These are phyloP conservation scores for Yponomeuta evonymella DNA, from an alignment of 2,888 invertebrate genomes.

Conservation along the genomic window DNA sequence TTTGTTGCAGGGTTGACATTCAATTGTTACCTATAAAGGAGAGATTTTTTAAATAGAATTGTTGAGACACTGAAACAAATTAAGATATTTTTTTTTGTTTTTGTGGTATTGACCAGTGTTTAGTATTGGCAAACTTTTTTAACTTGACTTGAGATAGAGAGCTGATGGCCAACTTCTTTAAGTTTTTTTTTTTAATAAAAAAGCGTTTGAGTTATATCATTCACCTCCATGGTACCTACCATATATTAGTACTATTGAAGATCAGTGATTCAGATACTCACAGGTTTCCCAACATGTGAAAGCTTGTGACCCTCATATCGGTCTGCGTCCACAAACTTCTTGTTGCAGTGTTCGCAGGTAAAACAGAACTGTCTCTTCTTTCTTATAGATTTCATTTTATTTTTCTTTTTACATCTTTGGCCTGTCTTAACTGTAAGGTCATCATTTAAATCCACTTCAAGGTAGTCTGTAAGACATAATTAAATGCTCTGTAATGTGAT, in stretches of 20 bases:
- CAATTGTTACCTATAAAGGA: constrained; percentile 30
- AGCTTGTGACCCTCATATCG: constrained; percentile 56
- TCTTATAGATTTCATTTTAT: constrained; percentile 12
- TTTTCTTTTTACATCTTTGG: not conserved
- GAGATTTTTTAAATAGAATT: not conserved
- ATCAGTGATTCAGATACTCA: constrained; percentile 31
- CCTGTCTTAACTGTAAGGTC: not conserved
- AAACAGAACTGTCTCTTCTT: constrained; percentile 38
- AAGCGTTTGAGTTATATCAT: too few species aligned
- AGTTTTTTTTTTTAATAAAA: too few species aligned
- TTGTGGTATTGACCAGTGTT: too few species aligned
- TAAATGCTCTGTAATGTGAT: not conserved
- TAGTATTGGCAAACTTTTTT: too few species aligned
- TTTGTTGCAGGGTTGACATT: constrained; percentile 53
- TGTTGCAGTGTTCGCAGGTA: constrained; percentile 52
- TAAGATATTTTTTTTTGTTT: too few species aligned
- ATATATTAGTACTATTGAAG: not conserved
- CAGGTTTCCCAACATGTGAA: constrained; percentile 53
- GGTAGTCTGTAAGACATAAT: not conserved
- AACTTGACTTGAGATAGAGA: too few species aligned
- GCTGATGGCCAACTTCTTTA: too few species aligned
- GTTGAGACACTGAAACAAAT: too few species aligned
- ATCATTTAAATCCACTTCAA: not conserved
- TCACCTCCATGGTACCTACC: too few species aligned
- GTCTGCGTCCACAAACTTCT: constrained; percentile 46